Percentiles rank a stretch among this genome's conserved stretches.
Conservation (phyloP, 2,113 vertebrate species). For the Perca fluviatilis region DNA sequence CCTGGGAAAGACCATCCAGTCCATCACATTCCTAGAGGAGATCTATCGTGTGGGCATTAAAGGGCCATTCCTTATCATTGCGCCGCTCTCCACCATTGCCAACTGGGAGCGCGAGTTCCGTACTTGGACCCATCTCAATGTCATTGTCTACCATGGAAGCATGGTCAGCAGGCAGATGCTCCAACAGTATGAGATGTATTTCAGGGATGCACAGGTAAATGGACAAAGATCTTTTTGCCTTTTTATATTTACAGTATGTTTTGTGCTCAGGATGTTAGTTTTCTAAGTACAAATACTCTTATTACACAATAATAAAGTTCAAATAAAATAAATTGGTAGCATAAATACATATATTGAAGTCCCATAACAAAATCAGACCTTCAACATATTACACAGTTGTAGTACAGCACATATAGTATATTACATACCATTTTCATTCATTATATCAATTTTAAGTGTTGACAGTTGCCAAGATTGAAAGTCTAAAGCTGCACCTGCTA, state of each 20-base stretch:
- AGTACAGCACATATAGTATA: background rate
- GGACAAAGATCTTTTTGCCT: background rate
- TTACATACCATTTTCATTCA: background rate
- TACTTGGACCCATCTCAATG: conserved; percentile 95
- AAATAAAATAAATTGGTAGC: background rate
- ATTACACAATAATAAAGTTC: background rate
- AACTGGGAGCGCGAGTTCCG: conserved; percentile 99
- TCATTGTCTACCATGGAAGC: conserved; percentile 98
- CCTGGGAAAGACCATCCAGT: conserved; percentile 98
- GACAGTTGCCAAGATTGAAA: background rate
- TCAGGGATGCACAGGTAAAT: conserved; percentile 95
- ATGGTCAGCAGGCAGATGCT: conserved; percentile 99
- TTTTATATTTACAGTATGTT: background rate
- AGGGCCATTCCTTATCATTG: conserved; percentile 96
- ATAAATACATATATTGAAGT: background rate
- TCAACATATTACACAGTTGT: background rate
- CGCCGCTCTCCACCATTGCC: conserved; percentile 97
- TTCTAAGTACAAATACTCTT: background rate
- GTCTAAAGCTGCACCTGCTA: background rate
- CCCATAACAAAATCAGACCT: background rate
- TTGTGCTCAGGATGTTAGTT: background rate
- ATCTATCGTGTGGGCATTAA: conserved; percentile 92
- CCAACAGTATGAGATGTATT: conserved; percentile 99
- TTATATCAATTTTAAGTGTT: background rate
- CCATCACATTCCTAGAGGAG: conserved; percentile 97